Evolutionary conservation across 2,113 vertebrate genomes (phyloP).

Genomic region (Pipra filicauda): DNA sequence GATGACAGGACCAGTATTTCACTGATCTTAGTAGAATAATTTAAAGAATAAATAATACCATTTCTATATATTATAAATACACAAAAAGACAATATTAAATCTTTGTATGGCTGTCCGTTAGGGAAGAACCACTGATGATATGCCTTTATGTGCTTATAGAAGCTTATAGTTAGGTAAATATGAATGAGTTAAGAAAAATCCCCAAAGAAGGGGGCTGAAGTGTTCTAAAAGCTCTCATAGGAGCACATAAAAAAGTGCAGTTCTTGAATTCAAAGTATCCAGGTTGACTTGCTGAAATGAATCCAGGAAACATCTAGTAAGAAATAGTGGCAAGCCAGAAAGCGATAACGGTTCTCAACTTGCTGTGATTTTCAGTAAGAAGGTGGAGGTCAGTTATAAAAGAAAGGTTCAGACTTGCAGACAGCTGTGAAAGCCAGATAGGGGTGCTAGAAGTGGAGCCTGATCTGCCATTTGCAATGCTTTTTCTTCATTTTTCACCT

Average conservation of each 20-base stretch:
- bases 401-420: neutral
- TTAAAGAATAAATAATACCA: neutral
- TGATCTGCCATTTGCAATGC: neutral
- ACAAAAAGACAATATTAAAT: neutral
- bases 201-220: neutral
- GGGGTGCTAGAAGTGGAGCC: neutral
- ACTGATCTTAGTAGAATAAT: neutral
- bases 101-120: neutral
- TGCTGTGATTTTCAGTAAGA: neutral
- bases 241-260: neutral
- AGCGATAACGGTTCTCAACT: neutral
- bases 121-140: neutral
- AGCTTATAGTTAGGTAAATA: neutral
- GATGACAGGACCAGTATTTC: neutral
- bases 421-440: conserved; percentile 28
- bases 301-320: neutral
- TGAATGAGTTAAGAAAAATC: neutral
- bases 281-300: neutral
- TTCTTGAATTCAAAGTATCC: neutral
- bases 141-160: neutral
- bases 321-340: neutral
- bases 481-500: neutral
- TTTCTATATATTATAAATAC: neutral
- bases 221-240: neutral
- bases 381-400: conserved; percentile 23